These are phyloP conservation scores for Megalonaias nervosa DNA, from an alignment of 1,140 invertebrate genomes.

Conservation along the genomic window DNA sequence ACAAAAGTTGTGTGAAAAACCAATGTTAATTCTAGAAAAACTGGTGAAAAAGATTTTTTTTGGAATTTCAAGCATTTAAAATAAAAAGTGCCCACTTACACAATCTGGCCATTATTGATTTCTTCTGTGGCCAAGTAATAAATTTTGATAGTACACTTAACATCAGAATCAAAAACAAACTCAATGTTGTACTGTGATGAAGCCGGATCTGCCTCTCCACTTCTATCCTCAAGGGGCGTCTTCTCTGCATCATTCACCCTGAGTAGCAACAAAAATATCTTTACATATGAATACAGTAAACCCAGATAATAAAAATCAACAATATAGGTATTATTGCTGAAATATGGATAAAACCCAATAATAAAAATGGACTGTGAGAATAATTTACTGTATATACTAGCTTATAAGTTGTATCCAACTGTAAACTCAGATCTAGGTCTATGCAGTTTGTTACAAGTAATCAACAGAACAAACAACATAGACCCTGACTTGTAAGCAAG, in stretches of 20 bases:
- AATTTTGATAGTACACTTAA: slow-evolving; percentile 92
- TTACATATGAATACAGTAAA: neutral
- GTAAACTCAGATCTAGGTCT: no score
- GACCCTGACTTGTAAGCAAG: no score
- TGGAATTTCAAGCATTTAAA: no score
- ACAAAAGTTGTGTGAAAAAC: neutral
- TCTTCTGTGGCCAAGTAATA: slow-evolving; percentile 97
- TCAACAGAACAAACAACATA: no score
- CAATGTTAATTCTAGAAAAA: neutral
- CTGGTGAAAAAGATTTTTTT: no score
- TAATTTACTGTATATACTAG: no score
- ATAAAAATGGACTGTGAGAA: no score
- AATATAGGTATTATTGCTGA: no score
- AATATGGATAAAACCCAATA: no score
- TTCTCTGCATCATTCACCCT: slow-evolving; percentile 51
- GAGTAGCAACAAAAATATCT: slow-evolving; percentile 2
- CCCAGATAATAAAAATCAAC: no score
- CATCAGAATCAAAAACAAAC: slow-evolving; percentile 97
- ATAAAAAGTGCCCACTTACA: slow-evolving; percentile 49
- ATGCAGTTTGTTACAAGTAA: no score
- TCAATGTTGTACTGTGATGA: slow-evolving; percentile 87
- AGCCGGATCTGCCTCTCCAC: slow-evolving; percentile 6
- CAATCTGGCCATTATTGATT: slow-evolving; percentile 76
- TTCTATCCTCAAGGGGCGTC: slow-evolving; percentile 34
- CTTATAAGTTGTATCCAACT: no score